Evolutionary conservation across 2,113 vertebrate genomes (phyloP), one percentile per base, ranked within the genome.

Genomic region (Zosterops pallidus): DNA sequence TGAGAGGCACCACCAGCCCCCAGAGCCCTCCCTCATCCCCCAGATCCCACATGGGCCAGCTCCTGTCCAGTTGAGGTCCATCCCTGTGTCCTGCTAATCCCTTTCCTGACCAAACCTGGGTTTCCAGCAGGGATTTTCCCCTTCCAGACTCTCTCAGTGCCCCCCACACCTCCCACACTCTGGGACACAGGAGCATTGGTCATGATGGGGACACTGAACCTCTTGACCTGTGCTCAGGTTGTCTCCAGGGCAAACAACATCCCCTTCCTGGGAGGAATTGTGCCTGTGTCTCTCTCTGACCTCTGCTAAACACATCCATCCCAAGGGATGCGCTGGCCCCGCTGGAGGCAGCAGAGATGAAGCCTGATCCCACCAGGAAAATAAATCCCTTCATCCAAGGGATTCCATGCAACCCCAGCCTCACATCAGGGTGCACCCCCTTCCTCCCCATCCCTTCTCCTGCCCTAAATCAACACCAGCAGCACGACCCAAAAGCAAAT

Each of bases 361-460:
- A 80, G 50, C 70, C 39, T n/a, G 63, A 83, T 65, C 83, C 86
- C 67, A 31, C 8, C 6, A 2, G 63, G 41, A n/a, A 71, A 85
- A 85, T 0, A 68, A 90, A 83, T 0, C 7, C 23, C 35, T 21
- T n/a, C 46, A 57, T 53, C 72, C 5, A 2, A 15, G 29, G 47
- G n/a, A 31, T 35, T 10, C 49, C 11, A 5, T 2, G 3, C 29
- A 19, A 4, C 0, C 23, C 25, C 3, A 0, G 1, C n/a, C 50
- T 52, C 20, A 33, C n/a, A 49, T n/a, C 50, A 16, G 56, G 15
- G 50, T 24, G 63, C 88, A 21, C 25, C 44, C 49, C 75, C 3
- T 65, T 87, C 77, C 75, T 35, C 56, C 64, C 62, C 55, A 0
- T 42, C 55, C 62, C 80, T 6, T 6, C 56, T 50, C 47, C 44